Evolutionary conservation across 2,797 vertebrate species (phyloP).

Genomic region (Merluccius polli): DNA sequence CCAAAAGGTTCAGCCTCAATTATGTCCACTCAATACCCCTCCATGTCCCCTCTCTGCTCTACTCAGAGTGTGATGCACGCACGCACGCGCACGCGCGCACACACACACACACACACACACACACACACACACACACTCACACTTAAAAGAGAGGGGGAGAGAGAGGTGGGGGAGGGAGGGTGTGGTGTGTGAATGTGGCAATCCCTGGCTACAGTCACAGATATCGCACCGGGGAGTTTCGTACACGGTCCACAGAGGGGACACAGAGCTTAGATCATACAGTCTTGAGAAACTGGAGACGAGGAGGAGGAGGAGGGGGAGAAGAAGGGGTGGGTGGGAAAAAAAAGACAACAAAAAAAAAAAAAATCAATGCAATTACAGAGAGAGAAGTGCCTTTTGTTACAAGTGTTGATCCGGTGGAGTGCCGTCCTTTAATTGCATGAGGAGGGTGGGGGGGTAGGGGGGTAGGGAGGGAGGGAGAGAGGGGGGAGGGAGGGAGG

Average conservation of each 20-base stretch:
- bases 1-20: conserved; percentile 47
- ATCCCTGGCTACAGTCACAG: conserved; percentile 36
- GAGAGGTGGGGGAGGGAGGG: neutral
- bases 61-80: neutral
- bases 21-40: conserved; percentile 42
- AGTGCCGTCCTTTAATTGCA: conserved; percentile 43
- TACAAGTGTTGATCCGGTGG: conserved; percentile 50
- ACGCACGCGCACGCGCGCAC: conserved; percentile 7
- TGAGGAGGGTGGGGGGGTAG: conserved; percentile 1
- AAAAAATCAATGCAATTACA: conserved; percentile 56
- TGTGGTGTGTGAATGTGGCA: conserved; percentile 17
- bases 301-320: neutral
- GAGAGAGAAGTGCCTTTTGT: conserved; percentile 49
- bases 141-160: neutral
- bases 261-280: conserved; percentile 47
- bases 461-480: neutral
- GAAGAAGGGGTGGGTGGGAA: neutral
- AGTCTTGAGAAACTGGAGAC: conserved; percentile 36
- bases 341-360: conserved; percentile 15
- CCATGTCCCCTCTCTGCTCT: conserved; percentile 4
- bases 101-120: neutral
- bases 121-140: neutral
- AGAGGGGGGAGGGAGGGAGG: neutral
- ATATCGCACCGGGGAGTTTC: conserved; percentile 54
- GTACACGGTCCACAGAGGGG: conserved; percentile 48